Evolutionary conservation across 2,888 invertebrate species (phyloP).

Genomic region (Biston stratarius): DNA sequence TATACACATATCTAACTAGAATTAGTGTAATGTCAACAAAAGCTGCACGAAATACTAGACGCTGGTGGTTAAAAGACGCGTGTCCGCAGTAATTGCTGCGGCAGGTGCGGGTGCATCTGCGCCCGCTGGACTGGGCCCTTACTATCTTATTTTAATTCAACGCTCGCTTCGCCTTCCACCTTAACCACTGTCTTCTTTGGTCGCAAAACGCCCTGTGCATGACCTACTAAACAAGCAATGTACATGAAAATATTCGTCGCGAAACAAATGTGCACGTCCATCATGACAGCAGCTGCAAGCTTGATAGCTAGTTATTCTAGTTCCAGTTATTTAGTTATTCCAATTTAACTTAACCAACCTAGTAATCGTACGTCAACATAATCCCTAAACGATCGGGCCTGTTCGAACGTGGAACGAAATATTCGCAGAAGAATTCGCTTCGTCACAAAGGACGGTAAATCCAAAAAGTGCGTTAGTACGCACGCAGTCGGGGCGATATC

Average conservation of each 20-base stretch:
- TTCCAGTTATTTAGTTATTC: slow-evolving; percentile 55
- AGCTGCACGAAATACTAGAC: slow-evolving; percentile 20
- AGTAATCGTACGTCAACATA: slow-evolving; percentile 34
- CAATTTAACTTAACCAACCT: slow-evolving; percentile 47
- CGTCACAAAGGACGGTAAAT: slow-evolving; percentile 63
- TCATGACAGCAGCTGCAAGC: slow-evolving; percentile 67
- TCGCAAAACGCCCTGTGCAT: slow-evolving; percentile 47
- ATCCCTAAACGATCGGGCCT: slow-evolving; percentile 1
- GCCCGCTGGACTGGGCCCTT: slow-evolving; percentile 67
- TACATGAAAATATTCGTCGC: slow-evolving; percentile 45
- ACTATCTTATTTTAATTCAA: slow-evolving; percentile 68
- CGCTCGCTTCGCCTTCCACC: slow-evolving; percentile 53
- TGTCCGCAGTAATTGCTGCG: slow-evolving; percentile 74
- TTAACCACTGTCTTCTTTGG: slow-evolving; percentile 50
- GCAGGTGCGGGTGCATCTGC: slow-evolving; percentile 83
- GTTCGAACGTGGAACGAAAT: not conserved
- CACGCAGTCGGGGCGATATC: slow-evolving; percentile 56
- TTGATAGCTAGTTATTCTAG: slow-evolving; percentile 63
- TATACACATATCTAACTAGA: not conserved
- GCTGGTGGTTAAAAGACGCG: slow-evolving; percentile 65
- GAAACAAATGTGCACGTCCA: slow-evolving; percentile 52
- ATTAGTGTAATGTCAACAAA: slow-evolving; percentile 18
- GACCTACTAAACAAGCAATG: slow-evolving; percentile 64
- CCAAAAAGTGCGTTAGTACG: slow-evolving; percentile 61
- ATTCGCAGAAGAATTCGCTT: slow-evolving; percentile 59